Conservation (phyloP, 1,140 invertebrate genomes). For the Lordiphosa stackelbergi region DNA sequence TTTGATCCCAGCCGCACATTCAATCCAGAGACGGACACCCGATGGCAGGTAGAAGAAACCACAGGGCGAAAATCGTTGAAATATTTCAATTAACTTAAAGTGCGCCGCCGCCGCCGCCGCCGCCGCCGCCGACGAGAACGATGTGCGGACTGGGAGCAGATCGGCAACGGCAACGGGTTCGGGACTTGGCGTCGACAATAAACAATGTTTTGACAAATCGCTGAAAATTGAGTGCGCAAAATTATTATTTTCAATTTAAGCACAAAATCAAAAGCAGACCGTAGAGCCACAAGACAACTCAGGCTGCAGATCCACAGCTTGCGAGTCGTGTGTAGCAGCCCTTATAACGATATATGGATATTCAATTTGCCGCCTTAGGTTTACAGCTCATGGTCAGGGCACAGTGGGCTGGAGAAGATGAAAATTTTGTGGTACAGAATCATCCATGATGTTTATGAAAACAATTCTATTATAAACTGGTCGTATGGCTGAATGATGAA, state of each 20-base stretch:
- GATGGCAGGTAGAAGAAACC: slow-evolving; percentile 60
- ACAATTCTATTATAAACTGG: no score
- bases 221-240: slow-evolving; percentile 77
- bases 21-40: slow-evolving; percentile 29
- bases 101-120: slow-evolving; percentile 43
- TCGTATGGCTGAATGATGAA: no score
- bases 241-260: slow-evolving; percentile 77
- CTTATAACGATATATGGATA: slow-evolving; percentile 61
- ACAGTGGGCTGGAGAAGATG: slow-evolving; percentile 5
- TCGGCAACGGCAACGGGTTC: slow-evolving; percentile 12
- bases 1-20: slow-evolving; percentile 54
- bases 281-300: background rate
- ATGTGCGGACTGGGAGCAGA: slow-evolving; percentile 10
- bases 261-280: slow-evolving; percentile 54
- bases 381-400: slow-evolving; percentile 19
- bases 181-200: slow-evolving; percentile 66
- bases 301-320: background rate
- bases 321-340: slow-evolving; percentile 31
- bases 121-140: slow-evolving; percentile 17
- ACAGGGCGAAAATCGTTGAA: slow-evolving; percentile 74
- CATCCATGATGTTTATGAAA: no score
- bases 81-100: slow-evolving; percentile 77
- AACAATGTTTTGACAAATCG: slow-evolving; percentile 77
- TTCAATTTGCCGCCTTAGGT: slow-evolving; percentile 65
- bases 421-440: no score